phyloP scores from a whole-genome alignment of 2,888 invertebrate species.

The Cryptocheilus praepositus region DNA sequence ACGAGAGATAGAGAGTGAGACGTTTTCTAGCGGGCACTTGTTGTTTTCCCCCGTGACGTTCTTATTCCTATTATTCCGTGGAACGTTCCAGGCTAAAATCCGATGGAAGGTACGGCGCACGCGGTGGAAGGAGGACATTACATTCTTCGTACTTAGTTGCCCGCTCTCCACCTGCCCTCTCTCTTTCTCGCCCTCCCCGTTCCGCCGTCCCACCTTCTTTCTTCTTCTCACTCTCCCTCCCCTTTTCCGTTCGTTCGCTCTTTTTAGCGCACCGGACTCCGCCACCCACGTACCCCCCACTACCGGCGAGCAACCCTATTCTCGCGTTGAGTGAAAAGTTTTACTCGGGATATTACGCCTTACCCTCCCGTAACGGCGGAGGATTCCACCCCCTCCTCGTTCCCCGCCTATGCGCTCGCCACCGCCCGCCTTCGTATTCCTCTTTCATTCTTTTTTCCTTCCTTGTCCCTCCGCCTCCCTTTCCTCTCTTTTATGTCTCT shows the following conservation, averaged over 20 bases:
- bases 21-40: slow-evolving; percentile 8
- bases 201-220: slow-evolving; percentile 22
- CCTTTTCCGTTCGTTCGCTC: slow-evolving; percentile 35
- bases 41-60: slow-evolving; percentile 53
- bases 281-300: slow-evolving; percentile 5
- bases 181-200: slow-evolving; percentile 35
- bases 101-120: slow-evolving; percentile 62
- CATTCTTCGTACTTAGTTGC: slow-evolving; percentile 69
- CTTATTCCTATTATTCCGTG: slow-evolving; percentile 69
- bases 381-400: slow-evolving; percentile 48
- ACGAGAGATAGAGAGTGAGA: slow-evolving; percentile 18
- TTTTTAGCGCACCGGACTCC: slow-evolving; percentile 34
- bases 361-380: slow-evolving; percentile 53
- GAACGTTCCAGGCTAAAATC: slow-evolving; percentile 67
- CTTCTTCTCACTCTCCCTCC: slow-evolving; percentile 29
- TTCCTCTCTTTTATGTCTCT: slow-evolving; percentile 3
- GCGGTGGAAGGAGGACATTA: slow-evolving; percentile 63
- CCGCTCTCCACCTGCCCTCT: slow-evolving; percentile 40
- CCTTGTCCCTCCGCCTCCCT: no score
- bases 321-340: slow-evolving; percentile 72
- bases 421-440: neutral
- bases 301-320: slow-evolving; percentile 51
- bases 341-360: slow-evolving; percentile 72
- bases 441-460: slow-evolving; percentile 23
- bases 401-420: slow-evolving; percentile 20